Percentiles rank a stretch among this genome's conserved stretches.
phyloP scores from a whole-genome alignment of 2,888 invertebrate genomes.

The Lumbricus terrestris region DNA sequence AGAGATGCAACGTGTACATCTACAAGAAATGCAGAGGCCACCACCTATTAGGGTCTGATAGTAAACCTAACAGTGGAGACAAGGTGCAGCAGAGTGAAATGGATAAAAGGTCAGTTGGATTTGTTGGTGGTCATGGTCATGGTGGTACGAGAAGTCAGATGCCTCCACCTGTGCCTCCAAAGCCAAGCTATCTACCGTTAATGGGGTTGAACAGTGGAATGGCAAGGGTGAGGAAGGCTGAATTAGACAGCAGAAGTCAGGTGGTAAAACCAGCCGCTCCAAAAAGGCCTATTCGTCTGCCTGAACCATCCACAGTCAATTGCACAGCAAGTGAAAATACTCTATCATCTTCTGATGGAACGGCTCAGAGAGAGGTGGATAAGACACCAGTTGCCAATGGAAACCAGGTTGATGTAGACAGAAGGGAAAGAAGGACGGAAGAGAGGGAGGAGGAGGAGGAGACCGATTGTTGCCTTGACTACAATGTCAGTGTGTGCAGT shows the following conservation, averaged over 20 bases:
- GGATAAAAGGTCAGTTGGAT: background rate
- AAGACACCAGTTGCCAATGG: background rate
- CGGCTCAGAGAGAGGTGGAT: background rate
- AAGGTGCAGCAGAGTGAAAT: background rate
- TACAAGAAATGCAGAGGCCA: background rate
- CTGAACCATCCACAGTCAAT: background rate
- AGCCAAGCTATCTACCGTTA: slow-evolving; percentile 35
- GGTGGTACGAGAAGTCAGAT: background rate
- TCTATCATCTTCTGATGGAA: background rate
- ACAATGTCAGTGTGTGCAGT: slow-evolving; percentile 10
- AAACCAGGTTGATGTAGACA: background rate
- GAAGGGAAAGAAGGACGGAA: background rate
- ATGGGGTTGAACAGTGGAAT: background rate
- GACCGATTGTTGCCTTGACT: background rate
- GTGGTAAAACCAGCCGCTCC: slow-evolving; percentile 3
- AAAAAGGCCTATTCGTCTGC: background rate
- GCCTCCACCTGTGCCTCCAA: slow-evolving; percentile 39
- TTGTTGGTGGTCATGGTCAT: background rate
- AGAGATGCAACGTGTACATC: background rate
- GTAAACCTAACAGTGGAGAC: background rate
- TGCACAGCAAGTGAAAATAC: background rate
- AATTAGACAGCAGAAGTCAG: background rate
- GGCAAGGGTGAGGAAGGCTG: background rate
- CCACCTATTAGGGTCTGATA: background rate
- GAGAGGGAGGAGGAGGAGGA: background rate